Percentiles rank a stretch among this genome's conserved stretches.
These are phyloP conservation scores for Yponomeuta evonymella DNA, from an alignment of 2,888 invertebrate genomes.

Conservation along the genomic window DNA sequence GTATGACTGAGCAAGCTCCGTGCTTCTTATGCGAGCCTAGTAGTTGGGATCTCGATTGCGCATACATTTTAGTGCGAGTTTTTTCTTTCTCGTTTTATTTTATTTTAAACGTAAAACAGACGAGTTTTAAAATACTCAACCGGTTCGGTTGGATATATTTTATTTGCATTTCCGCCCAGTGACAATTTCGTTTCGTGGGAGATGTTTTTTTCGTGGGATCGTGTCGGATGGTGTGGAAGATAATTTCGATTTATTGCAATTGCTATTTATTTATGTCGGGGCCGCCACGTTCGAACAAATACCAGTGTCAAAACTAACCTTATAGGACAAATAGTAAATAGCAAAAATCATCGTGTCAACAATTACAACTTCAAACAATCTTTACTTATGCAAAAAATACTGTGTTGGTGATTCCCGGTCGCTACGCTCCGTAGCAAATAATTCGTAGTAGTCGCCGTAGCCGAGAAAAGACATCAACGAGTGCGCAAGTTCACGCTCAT, in stretches of 20 bases:
- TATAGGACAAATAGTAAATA: no score
- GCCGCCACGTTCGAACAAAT: no score
- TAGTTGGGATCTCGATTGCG: slow-evolving; percentile 66
- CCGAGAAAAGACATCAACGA: slow-evolving; percentile 8
- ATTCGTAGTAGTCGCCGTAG: not conserved
- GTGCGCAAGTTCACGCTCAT: not conserved
- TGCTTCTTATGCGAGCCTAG: slow-evolving; percentile 57
- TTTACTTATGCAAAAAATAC: no score
- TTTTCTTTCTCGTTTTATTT: slow-evolving; percentile 29
- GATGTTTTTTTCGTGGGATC: not conserved
- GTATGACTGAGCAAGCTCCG: slow-evolving; percentile 47
- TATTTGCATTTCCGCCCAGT: slow-evolving; percentile 64
- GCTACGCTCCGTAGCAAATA: slow-evolving; percentile 1
- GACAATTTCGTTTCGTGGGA: not conserved
- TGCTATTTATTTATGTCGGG: no score
- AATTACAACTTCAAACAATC: no score
- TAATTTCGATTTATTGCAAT: no score
- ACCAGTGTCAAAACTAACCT: no score
- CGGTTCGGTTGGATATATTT: slow-evolving; percentile 60
- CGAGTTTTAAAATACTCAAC: slow-evolving; percentile 62
- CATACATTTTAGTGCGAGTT: slow-evolving; percentile 69
- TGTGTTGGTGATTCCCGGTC: no score
- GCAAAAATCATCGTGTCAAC: no score
- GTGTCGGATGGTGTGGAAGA: not conserved
- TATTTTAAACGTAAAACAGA: slow-evolving; percentile 22